These are phyloP conservation scores for Dicyrtoma fusca DNA, from an alignment of 2,888 invertebrate species.

Conservation along the genomic window DNA sequence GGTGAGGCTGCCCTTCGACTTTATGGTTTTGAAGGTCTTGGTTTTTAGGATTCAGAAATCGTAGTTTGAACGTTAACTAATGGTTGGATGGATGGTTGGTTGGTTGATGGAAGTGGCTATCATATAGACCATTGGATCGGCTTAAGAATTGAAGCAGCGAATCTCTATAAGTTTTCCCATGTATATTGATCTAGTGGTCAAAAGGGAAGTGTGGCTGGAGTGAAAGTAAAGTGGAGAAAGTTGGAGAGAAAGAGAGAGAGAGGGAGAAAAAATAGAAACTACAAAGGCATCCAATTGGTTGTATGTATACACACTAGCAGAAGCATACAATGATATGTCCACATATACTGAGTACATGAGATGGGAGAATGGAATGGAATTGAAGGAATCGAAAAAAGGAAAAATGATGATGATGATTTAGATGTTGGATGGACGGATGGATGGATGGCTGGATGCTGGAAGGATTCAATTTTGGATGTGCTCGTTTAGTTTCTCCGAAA, in stretches of 20 bases:
- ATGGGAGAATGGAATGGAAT: neutral
- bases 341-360: neutral
- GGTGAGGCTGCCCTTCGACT: too few species aligned
- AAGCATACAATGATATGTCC: neutral
- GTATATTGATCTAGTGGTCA: neutral
- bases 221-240: neutral
- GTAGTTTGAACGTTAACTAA: too few species aligned
- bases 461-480: neutral
- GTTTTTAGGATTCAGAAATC: too few species aligned
- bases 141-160: too few species aligned
- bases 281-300: neutral
- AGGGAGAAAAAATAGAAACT: neutral
- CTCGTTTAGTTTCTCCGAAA: too few species aligned
- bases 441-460: neutral
- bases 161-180: too few species aligned
- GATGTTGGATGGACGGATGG: slow-evolving; percentile 9
- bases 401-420: slow-evolving; percentile 23
- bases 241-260: neutral
- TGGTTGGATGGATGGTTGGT: too few species aligned
- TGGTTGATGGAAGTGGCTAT: too few species aligned
- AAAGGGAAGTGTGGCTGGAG: neutral
- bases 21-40: too few species aligned
- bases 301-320: neutral
- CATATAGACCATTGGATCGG: too few species aligned
- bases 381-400: neutral